Conservation (phyloP, 2,797 vertebrate genomes). For the Clamator glandarius region DNA sequence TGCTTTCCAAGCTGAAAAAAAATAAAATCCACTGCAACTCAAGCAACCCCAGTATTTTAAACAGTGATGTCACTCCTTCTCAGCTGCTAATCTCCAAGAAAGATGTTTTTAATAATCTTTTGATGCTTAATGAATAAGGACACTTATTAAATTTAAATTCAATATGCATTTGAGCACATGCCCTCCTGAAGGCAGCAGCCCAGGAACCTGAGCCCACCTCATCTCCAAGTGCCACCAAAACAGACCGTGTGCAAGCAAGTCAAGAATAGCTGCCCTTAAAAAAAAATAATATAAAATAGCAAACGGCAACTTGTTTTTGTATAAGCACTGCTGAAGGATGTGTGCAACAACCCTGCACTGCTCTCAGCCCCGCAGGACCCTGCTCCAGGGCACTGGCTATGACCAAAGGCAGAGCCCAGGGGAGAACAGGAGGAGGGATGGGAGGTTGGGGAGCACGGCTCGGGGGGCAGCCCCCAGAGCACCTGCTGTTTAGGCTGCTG, state of each 20-base stretch:
- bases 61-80: neutral
- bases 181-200: accelerated
- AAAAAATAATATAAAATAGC: too few relatives aligned
- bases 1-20: neutral
- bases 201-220: accelerated
- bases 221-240: neutral
- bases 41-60: neutral
- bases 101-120: neutral
- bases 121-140: slow-evolving; percentile 17
- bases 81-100: neutral
- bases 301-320: too few relatives aligned
- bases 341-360: neutral
- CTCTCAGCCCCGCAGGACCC: neutral
- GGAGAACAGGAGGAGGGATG: neutral
- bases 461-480: too few relatives aligned
- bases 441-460: neutral
- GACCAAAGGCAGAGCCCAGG: neutral
- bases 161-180: neutral
- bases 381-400: accelerated
- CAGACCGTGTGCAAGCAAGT: too few relatives aligned
- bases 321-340: neutral
- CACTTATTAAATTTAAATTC: slow-evolving; percentile 12
- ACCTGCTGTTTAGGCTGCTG: neutral
- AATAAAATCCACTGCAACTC: neutral
- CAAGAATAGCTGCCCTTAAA: too few relatives aligned